Conservation (phyloP, 2,888 invertebrate species). For the Desoria tigrina region DNA sequence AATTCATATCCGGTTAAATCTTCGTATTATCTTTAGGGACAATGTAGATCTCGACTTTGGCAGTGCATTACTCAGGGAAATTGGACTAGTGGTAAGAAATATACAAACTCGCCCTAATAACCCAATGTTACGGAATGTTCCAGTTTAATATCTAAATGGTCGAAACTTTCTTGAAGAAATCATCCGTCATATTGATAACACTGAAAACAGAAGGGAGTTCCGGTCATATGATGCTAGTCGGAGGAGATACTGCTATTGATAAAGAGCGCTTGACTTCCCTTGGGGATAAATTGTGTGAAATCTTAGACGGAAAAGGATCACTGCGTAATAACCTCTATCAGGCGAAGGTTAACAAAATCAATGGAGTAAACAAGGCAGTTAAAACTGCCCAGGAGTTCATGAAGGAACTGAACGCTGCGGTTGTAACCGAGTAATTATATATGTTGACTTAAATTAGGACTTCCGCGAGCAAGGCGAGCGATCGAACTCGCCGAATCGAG, state of each 20-base stretch:
- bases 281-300: constrained; percentile 65
- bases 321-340: constrained; percentile 72
- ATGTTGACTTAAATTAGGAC: neutral
- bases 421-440: neutral
- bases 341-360: constrained; percentile 72
- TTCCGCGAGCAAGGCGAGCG: too few relatives aligned
- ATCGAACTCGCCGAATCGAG: too few relatives aligned
- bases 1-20: neutral
- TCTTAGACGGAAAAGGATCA: constrained; percentile 75
- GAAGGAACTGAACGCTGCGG: constrained; percentile 56
- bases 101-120: too few relatives aligned
- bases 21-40: constrained; percentile 59
- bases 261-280: constrained; percentile 23
- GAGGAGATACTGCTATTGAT: constrained; percentile 24
- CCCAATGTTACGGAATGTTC: too few relatives aligned
- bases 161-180: too few relatives aligned
- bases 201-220: constrained; percentile 44
- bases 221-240: constrained; percentile 43
- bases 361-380: constrained; percentile 66
- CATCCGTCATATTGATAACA: constrained; percentile 35
- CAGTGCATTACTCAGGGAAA: constrained; percentile 67
- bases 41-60: constrained; percentile 80
- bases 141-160: neutral
- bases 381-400: constrained; percentile 60
- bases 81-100: constrained; percentile 61